Base-by-base conservation (phyloP, 37 sponge, comb jelly and placozoan species). In the Cliona cf. orientalis region DNA sequence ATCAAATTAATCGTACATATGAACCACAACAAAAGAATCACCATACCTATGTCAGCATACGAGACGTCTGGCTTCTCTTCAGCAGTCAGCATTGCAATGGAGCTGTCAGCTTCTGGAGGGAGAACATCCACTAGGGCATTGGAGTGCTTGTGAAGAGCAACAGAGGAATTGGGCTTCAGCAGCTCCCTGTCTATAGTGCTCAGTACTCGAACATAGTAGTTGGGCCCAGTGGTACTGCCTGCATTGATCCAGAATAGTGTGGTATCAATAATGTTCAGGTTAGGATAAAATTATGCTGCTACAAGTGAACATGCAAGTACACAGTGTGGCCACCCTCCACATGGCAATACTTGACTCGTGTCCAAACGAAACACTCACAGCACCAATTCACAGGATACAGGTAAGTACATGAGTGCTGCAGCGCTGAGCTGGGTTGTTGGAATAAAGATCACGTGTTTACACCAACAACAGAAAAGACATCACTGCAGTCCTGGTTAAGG, bases 131-230 rank as follows among this genome's bases (percentile, higher is more conserved):
- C 99, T 29, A 98, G 71, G 4, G 96, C 96, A 83, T 98, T 98
- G 42, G 96, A 95, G 82, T 98, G 99, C 64, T 95, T 98, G 87
- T 98, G 99, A 2, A 98, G 91, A 9, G 99, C 99, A 40, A 98
- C 99, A 56, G 93, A 92, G 19, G 96, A 87, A 64, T 93, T 93
- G 0, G 99, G 96, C 71, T 98, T 98, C 58, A 98, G 79, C 43
- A 98, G 90, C 71, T 98, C 99, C 40, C 94, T 60, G 81, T 98
- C 99, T 32, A 98, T 88, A 14, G 99, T 98, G 58, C 99, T 98
- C 38, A 98, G 80, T 17, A 98, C 93, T 21, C 99, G 74, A 9
- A 98, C 99, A 81, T 95, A 98, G 46, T 95, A 95, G 84, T 98
- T 98, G 5, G 82, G 72, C 14, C 82, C 80, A 7, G 73, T 72